phyloP scores from a whole-genome alignment of 2,113 vertebrate species.

The Callocephalon fimbriatum region DNA sequence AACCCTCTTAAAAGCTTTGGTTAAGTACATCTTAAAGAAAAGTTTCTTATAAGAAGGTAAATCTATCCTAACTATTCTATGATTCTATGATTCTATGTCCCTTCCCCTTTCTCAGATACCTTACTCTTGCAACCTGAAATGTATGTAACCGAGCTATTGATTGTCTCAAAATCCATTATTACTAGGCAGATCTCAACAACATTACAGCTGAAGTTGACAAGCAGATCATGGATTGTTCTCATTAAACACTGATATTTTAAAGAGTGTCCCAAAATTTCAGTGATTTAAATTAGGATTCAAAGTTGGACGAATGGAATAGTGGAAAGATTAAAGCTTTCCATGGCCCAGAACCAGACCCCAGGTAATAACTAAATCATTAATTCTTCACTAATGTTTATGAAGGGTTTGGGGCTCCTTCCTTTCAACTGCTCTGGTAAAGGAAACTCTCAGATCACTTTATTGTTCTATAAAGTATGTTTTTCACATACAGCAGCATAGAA shows the following conservation, averaged over 20 bases:
- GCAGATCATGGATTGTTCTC: neutral
- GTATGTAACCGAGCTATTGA: neutral
- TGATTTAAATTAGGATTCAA: neutral
- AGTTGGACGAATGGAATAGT: neutral
- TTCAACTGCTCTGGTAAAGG: fast-evolving
- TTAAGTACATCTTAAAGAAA: too few relatives aligned
- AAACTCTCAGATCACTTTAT: neutral
- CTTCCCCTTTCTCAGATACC: neutral
- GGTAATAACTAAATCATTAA: neutral
- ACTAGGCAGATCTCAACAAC: neutral
- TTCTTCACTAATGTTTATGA: neutral
- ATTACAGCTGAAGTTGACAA: neutral
- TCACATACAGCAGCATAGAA: neutral
- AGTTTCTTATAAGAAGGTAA: too few relatives aligned
- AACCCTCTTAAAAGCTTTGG: too few relatives aligned
- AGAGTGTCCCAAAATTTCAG: neutral
- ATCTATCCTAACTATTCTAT: too few relatives aligned
- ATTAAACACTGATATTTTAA: slow-evolving; percentile 19
- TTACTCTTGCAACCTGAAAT: neutral
- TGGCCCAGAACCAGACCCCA: neutral
- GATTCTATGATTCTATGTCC: too few relatives aligned
- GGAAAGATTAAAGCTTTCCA: neutral
- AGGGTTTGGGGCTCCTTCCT: neutral
- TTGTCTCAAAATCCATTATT: neutral
- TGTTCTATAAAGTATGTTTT: neutral